Percentiles rank a stretch among this genome's conserved stretches.
phyloP scores from a whole-genome alignment of 2,888 invertebrate species.

The Philaethria dido region DNA sequence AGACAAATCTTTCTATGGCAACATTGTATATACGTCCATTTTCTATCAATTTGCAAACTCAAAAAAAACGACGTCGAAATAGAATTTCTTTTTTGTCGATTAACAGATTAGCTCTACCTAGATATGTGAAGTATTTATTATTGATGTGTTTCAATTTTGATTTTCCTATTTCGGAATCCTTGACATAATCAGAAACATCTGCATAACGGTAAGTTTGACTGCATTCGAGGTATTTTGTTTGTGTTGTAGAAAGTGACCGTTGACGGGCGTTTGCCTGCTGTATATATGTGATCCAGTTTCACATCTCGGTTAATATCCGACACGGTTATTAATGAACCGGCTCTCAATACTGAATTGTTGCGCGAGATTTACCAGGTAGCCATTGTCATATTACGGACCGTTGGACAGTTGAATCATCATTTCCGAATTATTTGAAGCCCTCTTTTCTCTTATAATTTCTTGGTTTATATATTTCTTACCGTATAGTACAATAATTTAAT shows the following conservation, averaged over 20 bases:
- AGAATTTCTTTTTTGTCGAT: constrained; percentile 67
- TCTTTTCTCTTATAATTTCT: constrained; percentile 48
- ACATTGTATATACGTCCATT: constrained; percentile 64
- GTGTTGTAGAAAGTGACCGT: constrained; percentile 79
- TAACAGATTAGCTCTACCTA: constrained; percentile 58
- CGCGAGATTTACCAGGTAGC: constrained; percentile 60
- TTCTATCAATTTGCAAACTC: constrained; percentile 71
- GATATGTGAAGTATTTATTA: constrained; percentile 67
- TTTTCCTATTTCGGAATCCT: constrained; percentile 54
- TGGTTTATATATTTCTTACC: constrained; percentile 34
- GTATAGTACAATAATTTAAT: constrained; percentile 21
- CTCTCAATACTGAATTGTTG: constrained; percentile 66
- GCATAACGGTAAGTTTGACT: constrained; percentile 72
- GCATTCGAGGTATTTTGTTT: constrained; percentile 76
- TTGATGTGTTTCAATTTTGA: constrained; percentile 59
- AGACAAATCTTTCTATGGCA: neutral
- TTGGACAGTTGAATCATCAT: constrained; percentile 59
- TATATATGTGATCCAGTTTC: constrained; percentile 73
- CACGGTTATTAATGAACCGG: constrained; percentile 71
- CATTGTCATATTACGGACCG: constrained; percentile 54
- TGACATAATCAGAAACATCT: constrained; percentile 50
- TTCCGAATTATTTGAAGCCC: constrained; percentile 43
- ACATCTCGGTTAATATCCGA: constrained; percentile 63
- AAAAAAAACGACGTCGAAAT: constrained; percentile 73
- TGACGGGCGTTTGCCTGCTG: constrained; percentile 63